These are phyloP conservation scores for Sebastes fasciatus DNA, from an alignment of 2,113 vertebrate species.

Conservation along the genomic window DNA sequence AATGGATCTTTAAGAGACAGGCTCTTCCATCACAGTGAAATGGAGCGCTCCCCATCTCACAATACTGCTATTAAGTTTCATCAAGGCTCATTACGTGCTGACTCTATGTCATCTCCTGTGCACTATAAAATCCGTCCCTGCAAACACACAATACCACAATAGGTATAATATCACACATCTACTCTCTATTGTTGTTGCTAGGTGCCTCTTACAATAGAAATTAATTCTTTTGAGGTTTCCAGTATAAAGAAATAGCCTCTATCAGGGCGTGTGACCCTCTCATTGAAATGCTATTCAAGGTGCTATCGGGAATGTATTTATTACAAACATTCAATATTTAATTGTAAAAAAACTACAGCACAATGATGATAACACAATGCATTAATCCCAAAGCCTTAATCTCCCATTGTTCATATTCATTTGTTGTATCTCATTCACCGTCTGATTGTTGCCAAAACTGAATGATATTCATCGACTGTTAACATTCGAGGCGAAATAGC, in stretches of 20 bases:
- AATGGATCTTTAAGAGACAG: constrained; percentile 79
- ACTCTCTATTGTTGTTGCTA: constrained; percentile 4
- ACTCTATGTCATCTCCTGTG: constrained; percentile 66
- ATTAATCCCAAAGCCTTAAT: constrained; percentile 32
- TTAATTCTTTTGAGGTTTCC: constrained; percentile 26
- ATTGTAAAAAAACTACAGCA: background rate
- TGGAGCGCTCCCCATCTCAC: constrained; percentile 68
- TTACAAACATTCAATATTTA: constrained; percentile 2
- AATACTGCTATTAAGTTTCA: constrained; percentile 79
- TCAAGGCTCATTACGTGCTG: constrained; percentile 77
- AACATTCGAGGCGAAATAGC: constrained; percentile 10
- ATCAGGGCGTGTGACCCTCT: background rate
- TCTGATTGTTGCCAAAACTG: constrained; percentile 32
- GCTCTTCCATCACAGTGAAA: constrained; percentile 75
- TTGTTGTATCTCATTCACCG: background rate
- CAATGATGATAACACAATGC: constrained; percentile 21
- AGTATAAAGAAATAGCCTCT: background rate
- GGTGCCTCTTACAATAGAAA: constrained; percentile 33
- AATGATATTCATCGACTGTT: constrained; percentile 4
- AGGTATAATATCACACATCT: constrained; percentile 36
- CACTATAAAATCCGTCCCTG: constrained; percentile 49
- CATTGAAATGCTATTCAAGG: background rate
- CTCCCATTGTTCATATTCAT: constrained; percentile 16
- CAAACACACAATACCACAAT: constrained; percentile 49
- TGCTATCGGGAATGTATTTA: constrained; percentile 8